phyloP scores from a whole-genome alignment of 2,113 vertebrate species.

The Equus przewalskii region DNA sequence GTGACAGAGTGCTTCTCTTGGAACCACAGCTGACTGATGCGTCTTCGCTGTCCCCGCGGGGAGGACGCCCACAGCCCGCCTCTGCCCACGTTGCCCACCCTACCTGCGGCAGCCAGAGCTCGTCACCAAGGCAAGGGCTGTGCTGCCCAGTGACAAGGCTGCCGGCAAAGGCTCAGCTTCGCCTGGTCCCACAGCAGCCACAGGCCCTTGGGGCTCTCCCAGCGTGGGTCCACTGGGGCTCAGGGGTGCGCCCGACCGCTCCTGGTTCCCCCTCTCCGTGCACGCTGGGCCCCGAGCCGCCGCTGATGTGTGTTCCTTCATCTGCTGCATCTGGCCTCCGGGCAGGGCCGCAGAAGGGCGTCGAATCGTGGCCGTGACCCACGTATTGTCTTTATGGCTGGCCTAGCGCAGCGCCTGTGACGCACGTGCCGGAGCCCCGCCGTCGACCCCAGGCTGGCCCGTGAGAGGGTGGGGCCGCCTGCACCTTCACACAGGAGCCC shows the following conservation, averaged over 20 bases:
- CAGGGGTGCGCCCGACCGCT: not conserved
- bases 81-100: no score
- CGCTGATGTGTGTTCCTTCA: conserved; percentile 87
- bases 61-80: not conserved
- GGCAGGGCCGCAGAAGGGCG: conserved; percentile 82
- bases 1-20: not conserved
- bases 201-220: not conserved
- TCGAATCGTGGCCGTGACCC: conserved; percentile 86
- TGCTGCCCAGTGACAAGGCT: not conserved
- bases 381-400: conserved; percentile 89
- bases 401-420: conserved; percentile 86
- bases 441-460: not conserved
- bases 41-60: not conserved
- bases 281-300: not conserved
- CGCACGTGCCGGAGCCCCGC: conserved; percentile 80
- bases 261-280: not conserved
- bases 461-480: not conserved
- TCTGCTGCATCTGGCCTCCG: conserved; percentile 86
- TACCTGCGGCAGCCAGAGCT: not conserved
- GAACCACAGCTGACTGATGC: no score
- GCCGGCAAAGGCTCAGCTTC: not conserved
- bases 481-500: not conserved
- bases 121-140: not conserved
- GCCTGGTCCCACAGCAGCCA: not conserved
- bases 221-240: not conserved